Conservation (phyloP, 2,113 vertebrate species). For the Chaenogobius annularis region DNA sequence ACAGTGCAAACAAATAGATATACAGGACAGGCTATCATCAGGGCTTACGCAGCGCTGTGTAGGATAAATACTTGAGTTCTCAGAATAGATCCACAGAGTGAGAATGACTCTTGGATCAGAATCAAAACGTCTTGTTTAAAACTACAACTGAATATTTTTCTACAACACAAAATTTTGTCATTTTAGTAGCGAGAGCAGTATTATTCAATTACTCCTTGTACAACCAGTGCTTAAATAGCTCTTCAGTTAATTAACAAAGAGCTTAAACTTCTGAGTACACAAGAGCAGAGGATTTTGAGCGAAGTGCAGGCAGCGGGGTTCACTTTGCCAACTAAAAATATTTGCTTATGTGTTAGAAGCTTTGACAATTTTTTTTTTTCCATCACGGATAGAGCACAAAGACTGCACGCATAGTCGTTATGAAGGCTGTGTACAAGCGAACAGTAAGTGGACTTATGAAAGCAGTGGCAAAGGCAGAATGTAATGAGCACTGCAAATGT, state of each 20-base stretch:
- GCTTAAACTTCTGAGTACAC: conserved; percentile 21
- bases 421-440: conserved; percentile 7
- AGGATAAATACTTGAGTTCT: too few species aligned
- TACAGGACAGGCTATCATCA: too few species aligned
- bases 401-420: background rate
- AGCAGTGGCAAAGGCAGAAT: background rate
- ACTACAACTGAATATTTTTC: background rate
- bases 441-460: conserved; percentile 9
- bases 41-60: too few species aligned
- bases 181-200: background rate
- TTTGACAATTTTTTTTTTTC: conserved; percentile 14
- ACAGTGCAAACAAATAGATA: too few species aligned
- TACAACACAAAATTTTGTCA: background rate
- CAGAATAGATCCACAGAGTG: too few species aligned
- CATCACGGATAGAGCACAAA: conserved; percentile 21
- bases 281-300: conserved; percentile 12
- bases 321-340: conserved; percentile 27
- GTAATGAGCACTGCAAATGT: conserved; percentile 29
- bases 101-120: too few species aligned
- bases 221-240: conserved; percentile 11
- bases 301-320: conserved; percentile 16
- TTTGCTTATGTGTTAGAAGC: conserved; percentile 27
- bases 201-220: conserved; percentile 13
- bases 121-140: too few species aligned
- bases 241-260: conserved; percentile 22